Evolutionary conservation across 2,888 invertebrate species (phyloP).

Genomic region (Drosophila vallismaia): DNA sequence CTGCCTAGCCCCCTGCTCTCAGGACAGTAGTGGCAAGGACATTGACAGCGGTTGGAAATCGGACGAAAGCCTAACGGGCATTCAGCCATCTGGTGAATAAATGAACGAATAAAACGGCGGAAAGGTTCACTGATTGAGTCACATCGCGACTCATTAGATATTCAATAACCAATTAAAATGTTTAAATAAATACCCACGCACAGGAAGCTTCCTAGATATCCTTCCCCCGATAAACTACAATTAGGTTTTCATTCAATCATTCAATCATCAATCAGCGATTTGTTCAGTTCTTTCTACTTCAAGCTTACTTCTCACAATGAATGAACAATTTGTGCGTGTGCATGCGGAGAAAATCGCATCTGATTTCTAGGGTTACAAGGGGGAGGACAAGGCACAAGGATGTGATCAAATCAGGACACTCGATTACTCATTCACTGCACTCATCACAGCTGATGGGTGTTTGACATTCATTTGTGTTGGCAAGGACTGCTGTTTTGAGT

Average conservation of each 20-base stretch:
- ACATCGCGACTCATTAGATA: not conserved
- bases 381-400: not conserved
- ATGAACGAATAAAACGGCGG: slow-evolving; percentile 2
- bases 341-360: slow-evolving; percentile 6
- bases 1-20: slow-evolving; percentile 2
- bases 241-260: not conserved
- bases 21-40: slow-evolving; percentile 43
- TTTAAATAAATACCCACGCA: not conserved
- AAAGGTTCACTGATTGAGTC: slow-evolving; percentile 14
- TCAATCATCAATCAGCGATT: slow-evolving; percentile 13
- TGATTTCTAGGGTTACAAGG: not conserved
- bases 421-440: slow-evolving; percentile 43
- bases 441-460: slow-evolving; percentile 40
- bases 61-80: slow-evolving; percentile 9
- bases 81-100: slow-evolving; percentile 25
- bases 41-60: slow-evolving; percentile 38
- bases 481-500: slow-evolving; percentile 3
- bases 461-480: slow-evolving; percentile 26
- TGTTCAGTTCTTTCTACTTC: not conserved
- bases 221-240: not conserved
- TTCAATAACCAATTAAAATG: not conserved
- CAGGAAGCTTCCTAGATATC: not conserved
- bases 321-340: slow-evolving; percentile 9
- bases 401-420: slow-evolving; percentile 37
- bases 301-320: not conserved